Percentiles rank a stretch among this genome's conserved stretches.
These are phyloP conservation scores for Todiramphus saurophagus DNA, from an alignment of 2,113 vertebrate genomes.

Conservation along the genomic window DNA sequence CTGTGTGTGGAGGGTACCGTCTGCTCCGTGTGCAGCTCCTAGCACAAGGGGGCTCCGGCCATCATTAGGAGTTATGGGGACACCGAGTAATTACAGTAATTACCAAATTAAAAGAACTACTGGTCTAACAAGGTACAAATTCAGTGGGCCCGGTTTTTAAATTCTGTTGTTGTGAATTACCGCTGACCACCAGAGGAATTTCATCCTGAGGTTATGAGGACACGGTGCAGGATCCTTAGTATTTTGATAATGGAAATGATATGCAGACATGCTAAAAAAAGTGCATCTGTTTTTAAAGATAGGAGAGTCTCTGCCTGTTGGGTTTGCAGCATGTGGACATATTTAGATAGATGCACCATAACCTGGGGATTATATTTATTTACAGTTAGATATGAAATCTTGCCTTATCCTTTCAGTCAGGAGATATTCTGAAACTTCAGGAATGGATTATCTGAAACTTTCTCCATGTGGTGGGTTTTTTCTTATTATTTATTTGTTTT, in stretches of 20 bases:
- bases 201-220: background rate
- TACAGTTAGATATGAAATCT: background rate
- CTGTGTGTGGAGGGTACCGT: background rate
- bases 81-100: background rate
- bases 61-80: background rate
- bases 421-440: background rate
- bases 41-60: constrained; percentile 30
- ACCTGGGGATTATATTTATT: background rate
- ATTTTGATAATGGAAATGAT: constrained; percentile 45
- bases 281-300: constrained; percentile 37
- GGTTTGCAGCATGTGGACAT: background rate
- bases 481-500: background rate
- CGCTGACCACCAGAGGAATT: background rate
- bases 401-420: background rate
- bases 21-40: background rate
- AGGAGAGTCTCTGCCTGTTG: constrained; percentile 46
- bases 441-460: background rate
- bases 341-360: background rate
- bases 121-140: background rate
- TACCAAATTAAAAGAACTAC: background rate
- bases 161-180: background rate
- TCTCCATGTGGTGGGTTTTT: background rate
- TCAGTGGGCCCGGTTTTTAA: background rate
- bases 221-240: background rate
- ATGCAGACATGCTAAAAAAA: background rate